Base-by-base conservation (phyloP, 2,797 vertebrate genomes). In the Psittacula derbiana region DNA sequence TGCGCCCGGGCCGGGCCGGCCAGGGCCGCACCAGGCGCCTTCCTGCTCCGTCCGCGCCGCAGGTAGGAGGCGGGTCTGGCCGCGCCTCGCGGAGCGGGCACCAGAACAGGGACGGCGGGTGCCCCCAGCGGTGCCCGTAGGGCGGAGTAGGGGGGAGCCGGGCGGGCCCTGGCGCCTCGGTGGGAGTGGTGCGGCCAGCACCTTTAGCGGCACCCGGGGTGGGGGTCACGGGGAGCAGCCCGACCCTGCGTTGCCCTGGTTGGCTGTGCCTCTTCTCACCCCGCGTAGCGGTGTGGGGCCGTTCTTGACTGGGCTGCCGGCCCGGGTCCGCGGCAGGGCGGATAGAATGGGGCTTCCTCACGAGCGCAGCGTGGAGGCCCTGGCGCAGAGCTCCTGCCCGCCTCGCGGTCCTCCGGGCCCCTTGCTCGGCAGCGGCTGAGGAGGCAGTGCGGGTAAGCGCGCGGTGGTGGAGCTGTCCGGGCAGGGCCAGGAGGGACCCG, bases 311-410 rank as follows among this genome's bases (percentile, higher is more conserved):
- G 31, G 53, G 8, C 31, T 21, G 53, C 20, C 19, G 19, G 52
- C 12, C 20, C 20, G 13, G 11, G 44, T 17, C 33, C 11, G 41
- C 20, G 21, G 25, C 33, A 12, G 19, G 25, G 7, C 27, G 17
- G 10, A 2, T 47, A 4, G 12, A 21, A 6, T 3, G 43, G 18
- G 18, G 18, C 53, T n/a, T 21, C 12, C 8, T 6, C 8, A 19
- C 53, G 12, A 7, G 13, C 5, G 9, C 55, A 21, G 41, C 47
- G 28, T 31, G 9, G 49, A 11, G 20, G 33, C 36, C 21, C 7
- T 6, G 52, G n/a, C 9, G 17, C 17, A 2, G 10, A 3, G 21
- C 6, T 12, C 12, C 8, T 19, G 6, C 19, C 19, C 5, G 43
- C 19, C 36, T 16, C 21, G n/a, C 21, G 14, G n/a, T 23, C 13